These are phyloP conservation scores for Uria lomvia DNA, from an alignment of 2,113 vertebrate genomes.

Conservation along the genomic window DNA sequence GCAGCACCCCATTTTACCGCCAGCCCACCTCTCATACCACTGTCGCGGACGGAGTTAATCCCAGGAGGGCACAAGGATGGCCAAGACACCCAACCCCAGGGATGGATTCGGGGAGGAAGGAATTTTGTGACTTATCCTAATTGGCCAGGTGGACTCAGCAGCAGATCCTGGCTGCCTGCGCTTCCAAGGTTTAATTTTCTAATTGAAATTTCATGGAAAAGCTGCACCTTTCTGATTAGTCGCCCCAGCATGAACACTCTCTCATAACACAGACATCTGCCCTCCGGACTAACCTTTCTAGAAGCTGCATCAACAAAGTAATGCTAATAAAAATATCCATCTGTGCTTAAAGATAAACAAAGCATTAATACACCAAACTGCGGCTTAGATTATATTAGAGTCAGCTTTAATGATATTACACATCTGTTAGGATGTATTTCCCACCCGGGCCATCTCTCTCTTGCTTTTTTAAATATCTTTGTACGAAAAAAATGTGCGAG, in stretches of 20 bases:
- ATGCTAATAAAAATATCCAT: constrained; percentile 84
- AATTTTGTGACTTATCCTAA: constrained; percentile 39
- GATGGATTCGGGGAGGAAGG: neutral
- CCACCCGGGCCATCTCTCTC: constrained; percentile 6
- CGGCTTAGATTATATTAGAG: constrained; percentile 71
- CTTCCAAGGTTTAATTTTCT: constrained; percentile 52
- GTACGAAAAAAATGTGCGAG: neutral
- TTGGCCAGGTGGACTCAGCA: neutral
- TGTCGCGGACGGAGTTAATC: neutral
- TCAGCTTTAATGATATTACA: constrained; percentile 73
- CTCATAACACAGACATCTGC: constrained; percentile 73
- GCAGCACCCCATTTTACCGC: neutral
- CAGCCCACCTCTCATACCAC: neutral
- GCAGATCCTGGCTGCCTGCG: neutral
- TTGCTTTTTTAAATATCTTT: constrained; percentile 39
- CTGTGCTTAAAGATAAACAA: constrained; percentile 82
- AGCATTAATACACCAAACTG: constrained; percentile 78
- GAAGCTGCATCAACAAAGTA: constrained; percentile 76
- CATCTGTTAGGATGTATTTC: constrained; percentile 70
- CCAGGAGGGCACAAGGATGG: neutral
- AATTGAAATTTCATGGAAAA: constrained; percentile 64
- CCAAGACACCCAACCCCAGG: neutral
- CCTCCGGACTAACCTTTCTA: constrained; percentile 73
- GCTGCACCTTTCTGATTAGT: constrained; percentile 49
- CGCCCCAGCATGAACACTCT: constrained; percentile 48